Percentiles rank a stretch among this genome's conserved stretches.
Evolutionary conservation across 2,113 vertebrate genomes (phyloP).

Genomic region (Calyptomena viridis): DNA sequence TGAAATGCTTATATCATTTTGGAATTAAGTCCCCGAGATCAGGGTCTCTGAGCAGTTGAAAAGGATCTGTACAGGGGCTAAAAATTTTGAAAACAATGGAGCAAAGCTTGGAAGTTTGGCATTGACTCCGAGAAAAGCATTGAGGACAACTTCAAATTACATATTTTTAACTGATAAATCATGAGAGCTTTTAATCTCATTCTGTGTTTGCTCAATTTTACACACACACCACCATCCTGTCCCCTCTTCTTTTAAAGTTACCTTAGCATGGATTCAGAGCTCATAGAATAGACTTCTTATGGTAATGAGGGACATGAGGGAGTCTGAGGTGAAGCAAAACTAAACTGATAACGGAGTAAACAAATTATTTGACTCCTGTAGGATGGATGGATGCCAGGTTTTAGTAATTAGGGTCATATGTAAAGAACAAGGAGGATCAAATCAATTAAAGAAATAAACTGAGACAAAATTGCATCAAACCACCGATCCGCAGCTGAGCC

Average conservation of each 20-base stretch:
- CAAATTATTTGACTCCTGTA: constrained; percentile 1
- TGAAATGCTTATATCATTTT: constrained; percentile 40
- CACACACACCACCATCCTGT: too few relatives aligned
- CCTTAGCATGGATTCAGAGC: not conserved
- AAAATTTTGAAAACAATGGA: not conserved
- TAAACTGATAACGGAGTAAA: not conserved
- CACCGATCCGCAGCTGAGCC: not conserved
- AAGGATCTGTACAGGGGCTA: not conserved
- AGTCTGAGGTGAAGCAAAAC: not conserved
- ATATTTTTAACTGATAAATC: not conserved
- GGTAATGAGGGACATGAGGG: not conserved
- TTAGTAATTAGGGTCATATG: constrained; percentile 4
- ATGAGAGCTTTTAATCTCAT: not conserved
- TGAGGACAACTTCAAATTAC: not conserved
- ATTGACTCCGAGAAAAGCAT: not conserved
- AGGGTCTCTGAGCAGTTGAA: not conserved
- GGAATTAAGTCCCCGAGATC: constrained; percentile 54
- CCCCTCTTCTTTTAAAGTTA: not conserved
- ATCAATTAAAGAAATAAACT: constrained; percentile 50
- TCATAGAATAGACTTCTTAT: not conserved
- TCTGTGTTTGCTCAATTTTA: not conserved
- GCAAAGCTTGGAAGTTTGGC: not conserved
- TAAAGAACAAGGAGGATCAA: constrained; percentile 28
- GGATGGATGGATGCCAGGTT: constrained; percentile 7
- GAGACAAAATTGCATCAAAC: constrained; percentile 44